These are phyloP conservation scores for Psittacula cyanocephala DNA, from an alignment of 2,113 vertebrate genomes.

Conservation along the genomic window DNA sequence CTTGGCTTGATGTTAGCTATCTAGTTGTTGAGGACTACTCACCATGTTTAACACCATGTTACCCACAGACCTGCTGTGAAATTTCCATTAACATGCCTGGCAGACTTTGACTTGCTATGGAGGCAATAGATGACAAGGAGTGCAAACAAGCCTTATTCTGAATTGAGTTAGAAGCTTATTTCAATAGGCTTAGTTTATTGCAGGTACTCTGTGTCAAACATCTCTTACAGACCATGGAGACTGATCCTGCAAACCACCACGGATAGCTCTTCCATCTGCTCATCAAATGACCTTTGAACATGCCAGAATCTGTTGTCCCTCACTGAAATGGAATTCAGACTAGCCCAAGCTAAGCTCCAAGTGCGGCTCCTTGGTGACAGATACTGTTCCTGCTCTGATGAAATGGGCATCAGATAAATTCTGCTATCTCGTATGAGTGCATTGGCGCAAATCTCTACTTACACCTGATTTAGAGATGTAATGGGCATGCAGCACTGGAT, in stretches of 20 bases:
- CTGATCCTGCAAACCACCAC: fast-evolving
- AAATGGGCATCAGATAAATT: background rate
- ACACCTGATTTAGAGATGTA: background rate
- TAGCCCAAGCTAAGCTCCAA: background rate
- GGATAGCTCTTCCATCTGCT: background rate
- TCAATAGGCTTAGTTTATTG: background rate
- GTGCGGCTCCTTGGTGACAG: background rate
- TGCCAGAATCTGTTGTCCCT: background rate
- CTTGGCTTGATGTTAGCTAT: background rate
- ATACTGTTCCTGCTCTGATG: background rate
- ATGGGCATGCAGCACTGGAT: background rate
- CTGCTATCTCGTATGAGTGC: background rate
- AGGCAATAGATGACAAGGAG: background rate
- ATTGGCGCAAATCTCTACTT: background rate
- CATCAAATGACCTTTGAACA: constrained; percentile 26
- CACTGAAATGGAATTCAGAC: constrained; percentile 18
- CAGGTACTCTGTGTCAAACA: fast-evolving
- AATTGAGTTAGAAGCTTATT: background rate
- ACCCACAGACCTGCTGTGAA: background rate
- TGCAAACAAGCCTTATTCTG: background rate
- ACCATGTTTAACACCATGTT: background rate
- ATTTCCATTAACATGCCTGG: background rate
- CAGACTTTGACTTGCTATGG: background rate
- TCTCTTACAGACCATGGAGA: background rate
- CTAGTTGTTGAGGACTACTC: background rate